Evolutionary conservation across 2,113 vertebrate genomes (phyloP), one percentile per base, ranked within the genome.

Genomic region (Ariopsis seemanni): DNA sequence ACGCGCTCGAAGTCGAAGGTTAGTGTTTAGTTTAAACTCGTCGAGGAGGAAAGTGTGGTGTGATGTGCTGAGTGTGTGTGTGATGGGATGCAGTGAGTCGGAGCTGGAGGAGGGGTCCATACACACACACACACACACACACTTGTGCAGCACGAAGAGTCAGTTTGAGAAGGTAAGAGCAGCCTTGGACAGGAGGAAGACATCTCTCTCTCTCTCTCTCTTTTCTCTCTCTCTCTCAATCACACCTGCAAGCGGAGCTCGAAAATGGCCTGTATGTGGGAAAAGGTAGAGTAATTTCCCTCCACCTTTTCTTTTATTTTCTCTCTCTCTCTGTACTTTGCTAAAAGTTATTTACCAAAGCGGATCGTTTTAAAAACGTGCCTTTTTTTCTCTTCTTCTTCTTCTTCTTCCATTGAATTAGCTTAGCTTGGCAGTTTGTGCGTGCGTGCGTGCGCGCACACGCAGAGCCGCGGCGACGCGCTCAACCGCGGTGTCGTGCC

Each of bases 41-140:
- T 77, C 27, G 42, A n/a, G 34, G 17, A 53, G 7, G 62, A 77
- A 22, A 77, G 67, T 65, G 55, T 53, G 53, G n/a, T n/a, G 75
- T 52, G 11, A 57, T 42, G 34, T 11, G 27, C 8, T 3, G 20
- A n/a, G 34, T 9, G 15, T 34, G 79, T 15, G 86, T 63, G 30
- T 55, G 82, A 20, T 67, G 85, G 86, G 88, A 88, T 89, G 83
- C 81, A 82, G 72, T 71, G 69, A 82, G 91, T 85, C 87, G 89
- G 90, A 86, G 86, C 92, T 92, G 93, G 92, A 94, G 95, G 94
- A 94, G 95, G 94, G 94, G 93, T 93, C 91, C 83, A 57, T 65
- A 12, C 52, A 22, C 83, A 57, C 83, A 42, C 83, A 72, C 65
- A 53, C 62, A 83, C 82, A 69, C 60, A 53, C 10, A 78, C 22